These are phyloP conservation scores for Garra rufa DNA, from an alignment of 2,113 vertebrate species.

Conservation along the genomic window DNA sequence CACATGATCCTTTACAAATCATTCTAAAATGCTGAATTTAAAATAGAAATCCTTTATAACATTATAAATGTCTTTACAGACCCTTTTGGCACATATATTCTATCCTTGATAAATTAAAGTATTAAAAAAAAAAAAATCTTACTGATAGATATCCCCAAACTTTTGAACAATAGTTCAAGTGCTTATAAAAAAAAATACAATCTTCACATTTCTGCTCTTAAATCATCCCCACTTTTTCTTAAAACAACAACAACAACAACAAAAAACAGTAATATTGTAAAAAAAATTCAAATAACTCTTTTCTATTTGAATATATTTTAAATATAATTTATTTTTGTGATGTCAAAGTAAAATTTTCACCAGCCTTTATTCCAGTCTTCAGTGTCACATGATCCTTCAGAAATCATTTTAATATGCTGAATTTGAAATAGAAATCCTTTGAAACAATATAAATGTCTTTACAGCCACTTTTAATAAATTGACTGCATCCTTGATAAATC, in stretches of 20 bases:
- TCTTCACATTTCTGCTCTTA: too few species aligned
- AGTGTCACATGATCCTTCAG: background rate
- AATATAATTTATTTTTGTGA: background rate
- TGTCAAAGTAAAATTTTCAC: background rate
- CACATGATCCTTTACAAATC: too few species aligned
- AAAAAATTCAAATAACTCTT: too few species aligned
- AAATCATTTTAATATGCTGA: background rate
- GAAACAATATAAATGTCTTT: background rate
- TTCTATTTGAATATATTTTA: background rate
- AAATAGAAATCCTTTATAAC: too few species aligned
- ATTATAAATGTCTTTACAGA: background rate
- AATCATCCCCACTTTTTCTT: too few species aligned
- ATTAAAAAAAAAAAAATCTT: background rate
- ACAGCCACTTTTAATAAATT: background rate
- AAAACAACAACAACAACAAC: too few species aligned
- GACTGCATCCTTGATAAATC: background rate
- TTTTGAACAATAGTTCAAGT: background rate
- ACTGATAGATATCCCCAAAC: background rate
- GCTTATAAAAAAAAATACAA: too few species aligned
- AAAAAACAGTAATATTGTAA: too few species aligned
- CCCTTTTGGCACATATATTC: background rate
- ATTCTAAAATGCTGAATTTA: too few species aligned
- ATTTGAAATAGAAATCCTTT: background rate
- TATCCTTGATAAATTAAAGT: background rate
- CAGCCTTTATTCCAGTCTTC: background rate